These are phyloP conservation scores for Pollenia angustigena DNA, from an alignment of 2,888 invertebrate genomes.

Conservation along the genomic window DNA sequence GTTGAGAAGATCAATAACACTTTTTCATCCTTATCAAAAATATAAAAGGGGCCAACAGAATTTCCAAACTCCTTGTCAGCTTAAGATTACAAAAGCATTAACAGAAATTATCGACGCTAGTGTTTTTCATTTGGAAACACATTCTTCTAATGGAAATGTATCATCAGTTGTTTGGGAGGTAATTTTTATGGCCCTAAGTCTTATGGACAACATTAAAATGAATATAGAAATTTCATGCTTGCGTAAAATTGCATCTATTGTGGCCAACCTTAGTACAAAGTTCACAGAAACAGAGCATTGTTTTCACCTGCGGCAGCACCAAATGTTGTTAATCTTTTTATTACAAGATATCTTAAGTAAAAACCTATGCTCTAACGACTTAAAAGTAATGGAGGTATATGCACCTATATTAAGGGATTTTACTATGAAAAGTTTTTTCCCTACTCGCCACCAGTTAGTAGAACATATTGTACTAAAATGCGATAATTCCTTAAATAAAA, in stretches of 20 bases:
- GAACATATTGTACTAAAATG: slow-evolving; percentile 15
- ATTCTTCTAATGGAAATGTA: slow-evolving; percentile 52
- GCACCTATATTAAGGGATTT: slow-evolving; percentile 76
- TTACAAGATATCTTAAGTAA: slow-evolving; percentile 74
- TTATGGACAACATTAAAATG: slow-evolving; percentile 55
- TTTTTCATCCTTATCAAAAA: background rate
- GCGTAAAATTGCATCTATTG: slow-evolving; percentile 70
- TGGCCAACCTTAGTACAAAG: slow-evolving; percentile 64
- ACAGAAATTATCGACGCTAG: slow-evolving; percentile 75
- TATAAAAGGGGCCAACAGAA: background rate
- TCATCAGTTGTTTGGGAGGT: slow-evolving; percentile 75
- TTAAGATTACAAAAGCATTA: slow-evolving; percentile 77
- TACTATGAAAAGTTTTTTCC: slow-evolving; percentile 71
- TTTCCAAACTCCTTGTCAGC: slow-evolving; percentile 61
- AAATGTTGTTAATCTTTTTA: slow-evolving; percentile 77
- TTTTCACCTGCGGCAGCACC: slow-evolving; percentile 77
- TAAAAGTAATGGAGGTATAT: slow-evolving; percentile 33
- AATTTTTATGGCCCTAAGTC: slow-evolving; percentile 58
- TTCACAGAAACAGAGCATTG: slow-evolving; percentile 74
- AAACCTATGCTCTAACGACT: slow-evolving; percentile 40
- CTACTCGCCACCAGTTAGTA: slow-evolving; percentile 55
- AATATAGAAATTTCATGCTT: slow-evolving; percentile 60
- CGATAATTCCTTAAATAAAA: slow-evolving; percentile 52
- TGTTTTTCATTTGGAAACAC: slow-evolving; percentile 72
- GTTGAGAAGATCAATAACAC: slow-evolving; percentile 70